Evolutionary conservation across 2,888 invertebrate species (phyloP), one percentile per base, ranked within the genome.

Genomic region (Alentia gelatinosa): DNA sequence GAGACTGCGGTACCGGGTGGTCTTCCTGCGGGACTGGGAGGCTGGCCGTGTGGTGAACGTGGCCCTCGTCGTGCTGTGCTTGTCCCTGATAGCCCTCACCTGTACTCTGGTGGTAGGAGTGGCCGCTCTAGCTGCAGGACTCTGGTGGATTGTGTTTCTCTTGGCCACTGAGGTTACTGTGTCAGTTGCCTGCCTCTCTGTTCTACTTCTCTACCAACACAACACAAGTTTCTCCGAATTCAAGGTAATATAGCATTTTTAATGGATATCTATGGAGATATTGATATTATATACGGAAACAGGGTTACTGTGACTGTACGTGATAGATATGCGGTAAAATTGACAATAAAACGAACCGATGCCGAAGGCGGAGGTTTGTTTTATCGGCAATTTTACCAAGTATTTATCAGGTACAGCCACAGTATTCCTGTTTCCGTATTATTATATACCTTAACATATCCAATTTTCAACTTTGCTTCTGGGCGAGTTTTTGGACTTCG

Each of bases 201-300:
- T 35, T 9, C 83, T 83, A 12, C 83, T 83, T 15, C 83, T 83
- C 15, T 39, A 83, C 26, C 1, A 39, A 39, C 83, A 83, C 83
- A 83, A 83, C 83, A 83, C 39, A 15, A 83, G 40, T 15, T 83
- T 83, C 26, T 37, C 83, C 42, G 39, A 83, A 26, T 83, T 83
- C 42, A 83, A 42, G 39, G 83, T 83, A 83, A 83, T 15, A 1
- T 56, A 1, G n/a, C 56, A 3, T n/a, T 19, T 56, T n/a, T n/a
- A n/a, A n/a, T n/a, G n/a, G n/a, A n/a, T n/a, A n/a, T n/a, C n/a
- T n/a, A n/a, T n/a, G n/a, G n/a, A n/a, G n/a, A n/a, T n/a, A n/a
- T n/a, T n/a, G n/a, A n/a, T n/a, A n/a, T n/a, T n/a, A n/a, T n/a
- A n/a, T n/a, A n/a, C n/a, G n/a, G n/a, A n/a, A n/a, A n/a, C n/a